These are phyloP conservation scores for Linyphia triangularis DNA, from an alignment of 2,888 invertebrate genomes.

Conservation along the genomic window DNA sequence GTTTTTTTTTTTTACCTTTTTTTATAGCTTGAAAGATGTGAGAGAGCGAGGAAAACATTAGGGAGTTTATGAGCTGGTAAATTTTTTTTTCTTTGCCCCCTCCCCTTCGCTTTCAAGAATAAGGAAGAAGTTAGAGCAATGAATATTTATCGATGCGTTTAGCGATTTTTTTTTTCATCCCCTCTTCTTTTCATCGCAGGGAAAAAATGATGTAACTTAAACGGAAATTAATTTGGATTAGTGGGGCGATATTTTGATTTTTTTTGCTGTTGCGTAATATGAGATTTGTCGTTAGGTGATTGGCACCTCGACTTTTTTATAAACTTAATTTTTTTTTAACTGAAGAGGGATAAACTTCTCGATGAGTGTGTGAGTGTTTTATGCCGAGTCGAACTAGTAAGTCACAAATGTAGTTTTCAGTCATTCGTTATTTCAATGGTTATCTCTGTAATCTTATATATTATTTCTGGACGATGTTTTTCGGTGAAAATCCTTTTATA, in stretches of 20 bases:
- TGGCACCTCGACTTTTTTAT: neutral
- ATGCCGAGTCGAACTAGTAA: no score
- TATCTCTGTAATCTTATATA: no score
- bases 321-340: neutral
- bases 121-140: slow-evolving; percentile 54
- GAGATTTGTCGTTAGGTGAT: neutral
- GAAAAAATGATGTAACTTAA: slow-evolving; percentile 27
- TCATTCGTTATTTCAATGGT: no score
- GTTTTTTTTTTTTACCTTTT: neutral
- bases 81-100: slow-evolving; percentile 22
- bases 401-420: no score
- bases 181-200: neutral
- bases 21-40: slow-evolving; percentile 15
- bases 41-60: slow-evolving; percentile 62
- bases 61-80: slow-evolving; percentile 52
- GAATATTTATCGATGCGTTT: slow-evolving; percentile 68
- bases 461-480: no score
- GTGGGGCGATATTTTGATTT: neutral
- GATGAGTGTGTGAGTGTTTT: no score
- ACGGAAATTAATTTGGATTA: slow-evolving; percentile 48
- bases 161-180: slow-evolving; percentile 5
- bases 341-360: no score
- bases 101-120: slow-evolving; percentile 9
- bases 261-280: neutral
- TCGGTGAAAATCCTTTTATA: no score